These are phyloP conservation scores for Steatocranus sp. DNA, from an alignment of 2,797 vertebrate genomes.

Conservation along the genomic window DNA sequence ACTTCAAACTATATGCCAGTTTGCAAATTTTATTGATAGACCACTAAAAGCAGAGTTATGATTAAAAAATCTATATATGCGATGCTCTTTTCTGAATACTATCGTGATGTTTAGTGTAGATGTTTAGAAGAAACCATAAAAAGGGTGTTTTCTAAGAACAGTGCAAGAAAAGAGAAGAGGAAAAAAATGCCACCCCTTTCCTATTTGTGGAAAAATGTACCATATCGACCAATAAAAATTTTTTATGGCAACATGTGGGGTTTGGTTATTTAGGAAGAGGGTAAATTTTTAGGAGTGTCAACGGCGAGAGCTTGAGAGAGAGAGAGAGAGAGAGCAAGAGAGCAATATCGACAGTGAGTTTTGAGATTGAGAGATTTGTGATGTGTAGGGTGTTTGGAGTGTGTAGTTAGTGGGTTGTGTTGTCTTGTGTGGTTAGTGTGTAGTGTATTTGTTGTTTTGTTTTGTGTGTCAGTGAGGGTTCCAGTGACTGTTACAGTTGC, in stretches of 20 bases:
- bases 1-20: too few species aligned
- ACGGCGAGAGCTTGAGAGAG: accelerated
- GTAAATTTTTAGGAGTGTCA: not conserved
- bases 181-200: not conserved
- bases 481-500: not conserved
- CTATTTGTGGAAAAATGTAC: not conserved
- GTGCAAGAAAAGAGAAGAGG: not conserved
- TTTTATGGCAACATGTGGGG: not conserved
- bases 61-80: too few species aligned
- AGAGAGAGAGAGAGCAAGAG: not conserved
- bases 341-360: not conserved
- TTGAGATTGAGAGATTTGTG: not conserved
- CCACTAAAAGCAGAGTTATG: not conserved
- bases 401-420: not conserved
- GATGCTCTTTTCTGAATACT: too few species aligned
- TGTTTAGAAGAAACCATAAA: too few species aligned
- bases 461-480: not conserved
- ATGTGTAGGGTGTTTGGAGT: not conserved
- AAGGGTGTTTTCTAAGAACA: too few species aligned
- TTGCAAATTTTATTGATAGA: not conserved
- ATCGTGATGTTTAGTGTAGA: too few species aligned
- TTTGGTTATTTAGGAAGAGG: not conserved
- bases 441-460: accelerated
- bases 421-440: not conserved
- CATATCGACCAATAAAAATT: not conserved